Evolutionary conservation across 2,797 vertebrate species (phyloP), one percentile per base, ranked within the genome.

Genomic region (Eutrigla gurnardus): DNA sequence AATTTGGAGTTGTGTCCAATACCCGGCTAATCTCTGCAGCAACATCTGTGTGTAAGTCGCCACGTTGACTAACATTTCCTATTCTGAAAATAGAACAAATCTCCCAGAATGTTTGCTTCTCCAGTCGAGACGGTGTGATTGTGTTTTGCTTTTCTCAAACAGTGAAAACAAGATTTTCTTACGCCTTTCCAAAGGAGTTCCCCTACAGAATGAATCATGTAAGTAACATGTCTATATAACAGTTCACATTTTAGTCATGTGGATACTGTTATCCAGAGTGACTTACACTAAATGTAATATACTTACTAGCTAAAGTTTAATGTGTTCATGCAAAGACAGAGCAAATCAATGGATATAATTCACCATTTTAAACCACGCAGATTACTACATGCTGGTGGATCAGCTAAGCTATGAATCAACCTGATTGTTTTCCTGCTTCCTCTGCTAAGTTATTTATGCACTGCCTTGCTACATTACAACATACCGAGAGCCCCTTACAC

Each of bases 171-270:
- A 96, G 98, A 86, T 99, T 99, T 95, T 99, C 98, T 14, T 97
- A 99, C 88, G 98, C 98, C 88, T 99, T 99, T 90, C 97, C 98
- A 78, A 99, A 99, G 91, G 98, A 99, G 92, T 99, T 99, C 88
- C 98, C 98, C 77, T 99, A 98, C 90, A 96, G 97, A 94, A 99
- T 99, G 98, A 99, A 99, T 92, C 98, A 99, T 95, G 98, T 99
- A 93, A 97, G 98, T 98, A 91, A 75, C 67, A 9, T 10, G 0
- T n/a, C 0, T 11, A 25, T 49, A 4, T 0, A 53, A 36, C 32
- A 53, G 13, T 37, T 50, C 39, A 45, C 1, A 39, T 42, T 47
- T 49, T 7, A 18, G 6, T 3, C 15, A 7, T 65, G 43, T 40
- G 17, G 3, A 17, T 36, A 9, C 4, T 60, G 5, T 5, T 55